Percentiles rank a stretch among this genome's conserved stretches.
These are phyloP conservation scores for Stenopsyche tienmushanensis DNA, from an alignment of 1,140 invertebrate genomes.

Conservation along the genomic window DNA sequence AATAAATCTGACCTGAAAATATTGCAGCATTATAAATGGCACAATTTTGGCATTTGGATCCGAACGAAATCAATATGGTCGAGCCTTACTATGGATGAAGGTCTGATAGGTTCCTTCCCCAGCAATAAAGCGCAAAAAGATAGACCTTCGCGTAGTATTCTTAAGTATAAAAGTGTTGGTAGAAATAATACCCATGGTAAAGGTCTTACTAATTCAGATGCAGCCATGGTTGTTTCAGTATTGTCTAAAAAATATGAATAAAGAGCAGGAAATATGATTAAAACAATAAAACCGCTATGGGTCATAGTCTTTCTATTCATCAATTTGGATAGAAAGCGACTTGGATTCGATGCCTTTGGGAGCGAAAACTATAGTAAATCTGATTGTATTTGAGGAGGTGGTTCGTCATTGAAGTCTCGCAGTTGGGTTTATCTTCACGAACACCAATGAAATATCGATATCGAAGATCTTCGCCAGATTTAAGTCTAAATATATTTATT, in stretches of 20 bases:
- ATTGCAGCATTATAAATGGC: not conserved
- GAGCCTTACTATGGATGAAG: slow-evolving; percentile 56
- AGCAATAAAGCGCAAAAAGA: slow-evolving; percentile 52
- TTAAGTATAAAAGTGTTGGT: slow-evolving; percentile 52
- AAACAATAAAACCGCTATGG: not conserved
- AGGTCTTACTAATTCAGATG: slow-evolving; percentile 54
- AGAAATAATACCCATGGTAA: slow-evolving; percentile 62
- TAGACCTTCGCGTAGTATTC: slow-evolving; percentile 49
- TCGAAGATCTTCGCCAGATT: too few species aligned
- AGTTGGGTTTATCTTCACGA: too few species aligned
- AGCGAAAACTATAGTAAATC: not conserved
- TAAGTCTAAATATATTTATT: not conserved
- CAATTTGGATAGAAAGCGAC: too few species aligned
- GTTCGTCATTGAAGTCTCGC: too few species aligned
- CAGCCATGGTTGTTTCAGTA: slow-evolving; percentile 49
- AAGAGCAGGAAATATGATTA: slow-evolving; percentile 20
- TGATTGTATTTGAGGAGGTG: too few species aligned
- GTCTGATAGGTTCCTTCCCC: slow-evolving; percentile 53
- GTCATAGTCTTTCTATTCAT: not conserved
- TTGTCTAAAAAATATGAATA: slow-evolving; percentile 44
- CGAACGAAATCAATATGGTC: not conserved
- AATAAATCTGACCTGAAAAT: slow-evolving; percentile 51
- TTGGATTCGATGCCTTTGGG: too few species aligned
- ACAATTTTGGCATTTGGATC: not conserved
- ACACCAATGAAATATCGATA: not conserved